These are phyloP conservation scores for Alexandromys fortis DNA, from an alignment of 2,113 vertebrate species.

Conservation along the genomic window DNA sequence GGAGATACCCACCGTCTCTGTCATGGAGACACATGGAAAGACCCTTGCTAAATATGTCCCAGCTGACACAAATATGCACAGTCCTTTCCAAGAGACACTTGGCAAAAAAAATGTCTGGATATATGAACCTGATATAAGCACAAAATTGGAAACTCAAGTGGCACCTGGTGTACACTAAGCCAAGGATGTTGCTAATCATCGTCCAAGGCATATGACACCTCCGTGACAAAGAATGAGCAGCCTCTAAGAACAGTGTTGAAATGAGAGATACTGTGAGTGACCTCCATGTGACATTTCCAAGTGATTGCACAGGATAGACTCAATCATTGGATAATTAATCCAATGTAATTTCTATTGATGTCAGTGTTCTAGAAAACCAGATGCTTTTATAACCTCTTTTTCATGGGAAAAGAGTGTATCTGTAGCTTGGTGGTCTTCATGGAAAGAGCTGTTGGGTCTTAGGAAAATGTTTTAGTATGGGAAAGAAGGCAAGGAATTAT, in stretches of 20 bases:
- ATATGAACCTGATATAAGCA: background rate
- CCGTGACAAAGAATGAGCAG: background rate
- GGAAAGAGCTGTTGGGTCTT: background rate
- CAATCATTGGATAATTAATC: background rate
- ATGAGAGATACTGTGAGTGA: background rate
- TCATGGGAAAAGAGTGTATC: background rate
- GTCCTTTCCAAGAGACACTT: background rate
- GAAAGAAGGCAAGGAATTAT: background rate
- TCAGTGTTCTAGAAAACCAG: background rate
- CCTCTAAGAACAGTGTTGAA: background rate
- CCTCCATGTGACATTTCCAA: constrained; percentile 13
- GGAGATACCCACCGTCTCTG: constrained; percentile 50
- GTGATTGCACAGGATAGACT: background rate
- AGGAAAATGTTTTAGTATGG: constrained; percentile 1
- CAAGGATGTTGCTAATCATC: background rate
- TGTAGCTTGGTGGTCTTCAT: background rate
- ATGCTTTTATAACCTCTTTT: background rate
- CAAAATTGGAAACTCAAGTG: background rate
- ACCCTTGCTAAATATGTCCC: constrained; percentile 1
- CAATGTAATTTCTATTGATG: background rate
- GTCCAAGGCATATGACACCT: background rate
- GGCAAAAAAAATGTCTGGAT: constrained; percentile 18
- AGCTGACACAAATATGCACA: background rate
- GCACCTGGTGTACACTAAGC: background rate
- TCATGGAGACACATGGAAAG: constrained; percentile 59